A percentile compares a stretch with the other conserved stretches of the same genome.
These are phyloP conservation scores for Ophion slaviceki DNA, from an alignment of 2,888 invertebrate genomes.

Conservation along the genomic window DNA sequence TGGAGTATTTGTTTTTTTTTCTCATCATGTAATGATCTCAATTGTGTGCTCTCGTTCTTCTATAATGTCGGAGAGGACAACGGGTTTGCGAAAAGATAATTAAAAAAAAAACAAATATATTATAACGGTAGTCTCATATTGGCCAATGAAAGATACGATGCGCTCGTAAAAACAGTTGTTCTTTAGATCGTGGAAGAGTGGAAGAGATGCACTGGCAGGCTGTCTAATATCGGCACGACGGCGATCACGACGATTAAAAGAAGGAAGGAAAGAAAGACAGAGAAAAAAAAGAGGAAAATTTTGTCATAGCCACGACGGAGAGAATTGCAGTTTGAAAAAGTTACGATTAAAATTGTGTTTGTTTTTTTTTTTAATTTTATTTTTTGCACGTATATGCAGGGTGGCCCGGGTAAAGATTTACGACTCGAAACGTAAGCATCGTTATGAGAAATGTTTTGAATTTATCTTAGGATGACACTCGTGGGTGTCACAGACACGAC, in stretches of 20 bases:
- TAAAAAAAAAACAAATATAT: neutral
- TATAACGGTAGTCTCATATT: neutral
- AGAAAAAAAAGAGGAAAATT: slow-evolving; percentile 11
- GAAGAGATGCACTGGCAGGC: slow-evolving; percentile 76
- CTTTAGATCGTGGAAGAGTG: slow-evolving; percentile 67
- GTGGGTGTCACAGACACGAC: too few relatives aligned
- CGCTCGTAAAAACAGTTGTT: slow-evolving; percentile 49
- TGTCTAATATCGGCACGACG: slow-evolving; percentile 77
- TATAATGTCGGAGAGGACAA: neutral
- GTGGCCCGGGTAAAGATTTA: neutral
- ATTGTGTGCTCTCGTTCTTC: neutral
- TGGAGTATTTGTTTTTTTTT: neutral
- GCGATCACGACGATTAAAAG: slow-evolving; percentile 52
- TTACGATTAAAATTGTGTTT: neutral
- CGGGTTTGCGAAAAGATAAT: slow-evolving; percentile 6
- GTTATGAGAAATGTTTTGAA: neutral
- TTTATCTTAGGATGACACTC: too few relatives aligned
- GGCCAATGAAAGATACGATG: slow-evolving; percentile 14
- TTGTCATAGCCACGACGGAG: slow-evolving; percentile 2
- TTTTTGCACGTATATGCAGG: neutral
- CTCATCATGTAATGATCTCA: neutral
- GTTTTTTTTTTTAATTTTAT: neutral
- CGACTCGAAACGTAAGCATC: neutral
- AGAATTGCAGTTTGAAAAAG: slow-evolving; percentile 1
- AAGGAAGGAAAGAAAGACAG: slow-evolving; percentile 2